phyloP scores from a whole-genome alignment of 2,113 vertebrate genomes.

The Odontophorus gujanensis region DNA sequence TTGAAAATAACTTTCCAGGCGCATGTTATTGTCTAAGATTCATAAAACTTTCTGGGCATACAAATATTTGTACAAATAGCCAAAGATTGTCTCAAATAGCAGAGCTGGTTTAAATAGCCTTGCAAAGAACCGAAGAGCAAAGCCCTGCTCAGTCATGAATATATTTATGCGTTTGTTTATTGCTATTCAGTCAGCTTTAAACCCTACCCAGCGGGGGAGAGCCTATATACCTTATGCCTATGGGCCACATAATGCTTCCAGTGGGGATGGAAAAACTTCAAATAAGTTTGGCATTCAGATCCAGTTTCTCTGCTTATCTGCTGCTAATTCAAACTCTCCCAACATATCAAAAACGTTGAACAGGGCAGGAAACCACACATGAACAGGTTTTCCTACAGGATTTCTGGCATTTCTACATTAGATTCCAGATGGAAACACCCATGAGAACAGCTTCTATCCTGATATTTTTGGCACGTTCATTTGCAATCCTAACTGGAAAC shows the following conservation, averaged over 20 bases:
- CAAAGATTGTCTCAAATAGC: neutral
- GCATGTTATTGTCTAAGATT: neutral
- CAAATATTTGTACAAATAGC: constrained; percentile 8
- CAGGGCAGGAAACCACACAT: constrained; percentile 72
- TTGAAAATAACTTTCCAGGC: neutral
- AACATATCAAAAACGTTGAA: constrained; percentile 70
- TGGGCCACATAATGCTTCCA: constrained; percentile 51
- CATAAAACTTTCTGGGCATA: constrained; percentile 10
- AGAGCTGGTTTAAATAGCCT: constrained; percentile 37
- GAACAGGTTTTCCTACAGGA: constrained; percentile 76
- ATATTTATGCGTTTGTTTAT: constrained; percentile 64
- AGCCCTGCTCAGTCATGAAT: constrained; percentile 28
- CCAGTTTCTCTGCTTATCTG: constrained; percentile 68
- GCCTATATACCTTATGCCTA: constrained; percentile 53
- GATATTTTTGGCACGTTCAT: constrained; percentile 70
- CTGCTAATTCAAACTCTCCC: constrained; percentile 72
- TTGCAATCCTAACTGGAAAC: constrained; percentile 65
- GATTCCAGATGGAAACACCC: constrained; percentile 76
- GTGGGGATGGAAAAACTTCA: constrained; percentile 62
- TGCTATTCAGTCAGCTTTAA: constrained; percentile 53
- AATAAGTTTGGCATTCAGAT: constrained; percentile 66
- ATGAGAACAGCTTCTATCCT: constrained; percentile 74
- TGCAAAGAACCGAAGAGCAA: constrained; percentile 53
- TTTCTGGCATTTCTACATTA: constrained; percentile 75
- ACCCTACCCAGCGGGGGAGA: constrained; percentile 40